phyloP scores from a whole-genome alignment of 1,140 invertebrate species.

The Caenorhabditis remanei region DNA sequence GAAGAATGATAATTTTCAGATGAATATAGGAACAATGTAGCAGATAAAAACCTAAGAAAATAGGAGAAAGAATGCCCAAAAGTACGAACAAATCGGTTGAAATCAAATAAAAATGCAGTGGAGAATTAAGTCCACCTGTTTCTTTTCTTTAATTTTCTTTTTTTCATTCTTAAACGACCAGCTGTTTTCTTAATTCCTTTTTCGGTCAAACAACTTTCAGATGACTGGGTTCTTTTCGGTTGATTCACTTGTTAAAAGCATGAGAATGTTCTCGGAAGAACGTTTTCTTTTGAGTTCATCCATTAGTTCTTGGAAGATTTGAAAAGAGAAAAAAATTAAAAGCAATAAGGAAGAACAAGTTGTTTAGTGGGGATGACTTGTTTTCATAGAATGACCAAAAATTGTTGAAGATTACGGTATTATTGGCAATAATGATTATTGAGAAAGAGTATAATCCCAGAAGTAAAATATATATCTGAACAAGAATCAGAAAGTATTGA shows the following conservation, averaged over 20 bases:
- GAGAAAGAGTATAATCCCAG: too few species aligned
- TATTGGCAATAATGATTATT: not conserved
- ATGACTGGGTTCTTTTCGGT: not conserved
- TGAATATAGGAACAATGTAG: not conserved
- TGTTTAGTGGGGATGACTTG: not conserved
- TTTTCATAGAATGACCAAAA: not conserved
- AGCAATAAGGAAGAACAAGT: slow-evolving; percentile 1
- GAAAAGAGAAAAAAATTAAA: not conserved
- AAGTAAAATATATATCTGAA: too few species aligned
- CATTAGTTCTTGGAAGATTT: slow-evolving; percentile 17
- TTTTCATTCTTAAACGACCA: not conserved
- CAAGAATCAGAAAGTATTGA: too few species aligned
- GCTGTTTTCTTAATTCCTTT: not conserved
- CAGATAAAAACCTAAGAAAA: not conserved
- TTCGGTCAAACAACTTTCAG: slow-evolving; percentile 30
- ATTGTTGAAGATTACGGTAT: not conserved
- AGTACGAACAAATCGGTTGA: not conserved
- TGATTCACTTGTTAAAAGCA: not conserved
- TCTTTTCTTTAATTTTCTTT: not conserved
- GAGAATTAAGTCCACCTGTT: not conserved
- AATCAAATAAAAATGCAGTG: not conserved
- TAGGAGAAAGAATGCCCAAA: not conserved
- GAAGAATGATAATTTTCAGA: not conserved
- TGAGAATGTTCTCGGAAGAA: not conserved
- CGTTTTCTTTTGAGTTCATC: not conserved